A percentile compares a stretch with the other conserved stretches of the same genome.
These are phyloP conservation scores for Caenorhabditis sp. DNA, from an alignment of 2,888 invertebrate genomes.

Conservation along the genomic window DNA sequence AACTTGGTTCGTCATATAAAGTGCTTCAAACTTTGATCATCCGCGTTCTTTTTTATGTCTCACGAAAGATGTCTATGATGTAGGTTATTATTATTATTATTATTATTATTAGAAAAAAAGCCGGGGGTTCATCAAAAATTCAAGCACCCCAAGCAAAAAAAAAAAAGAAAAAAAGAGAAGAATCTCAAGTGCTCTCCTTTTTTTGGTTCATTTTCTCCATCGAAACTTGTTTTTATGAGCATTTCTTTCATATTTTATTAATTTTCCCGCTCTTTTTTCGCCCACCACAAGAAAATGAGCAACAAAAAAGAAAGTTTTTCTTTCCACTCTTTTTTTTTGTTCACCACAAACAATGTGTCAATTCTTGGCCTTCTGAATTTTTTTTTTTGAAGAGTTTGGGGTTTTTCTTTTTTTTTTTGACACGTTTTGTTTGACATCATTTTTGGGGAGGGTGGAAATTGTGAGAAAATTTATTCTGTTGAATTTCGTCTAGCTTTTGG, in stretches of 20 bases:
- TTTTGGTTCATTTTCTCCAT: not conserved
- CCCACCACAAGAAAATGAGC: not conserved
- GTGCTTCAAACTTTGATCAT: not conserved
- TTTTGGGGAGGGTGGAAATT: not conserved
- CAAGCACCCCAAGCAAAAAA: not conserved
- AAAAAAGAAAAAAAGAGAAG: not conserved
- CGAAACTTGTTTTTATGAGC: not conserved
- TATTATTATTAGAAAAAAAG: not conserved
- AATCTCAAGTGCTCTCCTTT: not conserved
- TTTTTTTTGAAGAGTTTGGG: not conserved
- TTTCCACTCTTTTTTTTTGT: not conserved
- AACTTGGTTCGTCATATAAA: not conserved
- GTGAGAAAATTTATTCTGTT: not conserved
- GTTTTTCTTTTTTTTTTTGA: not conserved
- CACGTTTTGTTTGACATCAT: not conserved
- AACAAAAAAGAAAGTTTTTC: not conserved
- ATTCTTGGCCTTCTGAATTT: constrained; percentile 2
- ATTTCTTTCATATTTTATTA: not conserved
- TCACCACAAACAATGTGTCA: constrained; percentile 7
- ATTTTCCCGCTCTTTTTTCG: not conserved
- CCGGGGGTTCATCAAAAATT: not conserved
- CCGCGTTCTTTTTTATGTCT: not conserved
- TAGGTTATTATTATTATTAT: constrained; percentile 1
- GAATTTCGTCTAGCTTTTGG: not conserved
- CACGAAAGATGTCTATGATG: not conserved